Percentiles rank a stretch among this genome's conserved stretches.
These are phyloP conservation scores for Paratrypauchen microcephalus DNA, from an alignment of 2,797 vertebrate genomes.

Conservation along the genomic window DNA sequence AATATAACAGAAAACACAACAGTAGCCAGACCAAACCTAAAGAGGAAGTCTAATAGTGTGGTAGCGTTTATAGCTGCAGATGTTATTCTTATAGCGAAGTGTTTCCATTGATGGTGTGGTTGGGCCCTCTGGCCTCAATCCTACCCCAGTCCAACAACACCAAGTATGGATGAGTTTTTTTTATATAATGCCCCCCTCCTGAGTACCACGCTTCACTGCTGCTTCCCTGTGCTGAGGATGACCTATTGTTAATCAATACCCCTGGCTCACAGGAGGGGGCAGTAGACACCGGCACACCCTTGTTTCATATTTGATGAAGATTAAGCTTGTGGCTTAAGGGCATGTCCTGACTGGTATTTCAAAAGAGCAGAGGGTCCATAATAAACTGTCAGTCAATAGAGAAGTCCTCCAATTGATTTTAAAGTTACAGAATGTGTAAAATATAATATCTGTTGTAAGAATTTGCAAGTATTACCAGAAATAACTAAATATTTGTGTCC, in stretches of 20 bases:
- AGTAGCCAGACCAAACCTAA: background rate
- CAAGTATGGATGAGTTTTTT: slow-evolving; percentile 56
- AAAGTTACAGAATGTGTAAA: background rate
- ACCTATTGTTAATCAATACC: slow-evolving; percentile 42
- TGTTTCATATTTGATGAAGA: slow-evolving; percentile 28
- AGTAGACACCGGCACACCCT: slow-evolving; percentile 13
- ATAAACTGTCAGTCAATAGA: slow-evolving; percentile 4
- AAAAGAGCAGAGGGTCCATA: slow-evolving; percentile 1
- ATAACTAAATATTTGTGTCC: too few relatives aligned
- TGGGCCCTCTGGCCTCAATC: slow-evolving; percentile 5
- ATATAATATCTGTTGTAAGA: background rate
- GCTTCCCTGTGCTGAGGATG: slow-evolving; percentile 40
- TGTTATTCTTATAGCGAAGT: slow-evolving; percentile 1
- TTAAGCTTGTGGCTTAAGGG: background rate
- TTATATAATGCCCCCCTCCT: slow-evolving; percentile 33
- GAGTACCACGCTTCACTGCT: slow-evolving; percentile 17
- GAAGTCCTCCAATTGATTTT: background rate
- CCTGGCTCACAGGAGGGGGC: slow-evolving; percentile 4
- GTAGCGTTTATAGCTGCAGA: background rate
- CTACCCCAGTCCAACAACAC: slow-evolving; percentile 45
- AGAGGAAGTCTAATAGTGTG: background rate
- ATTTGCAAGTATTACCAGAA: too few relatives aligned
- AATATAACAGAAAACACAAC: background rate
- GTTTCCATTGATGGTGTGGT: slow-evolving; percentile 40
- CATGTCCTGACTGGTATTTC: slow-evolving; percentile 5